Evolutionary conservation across 2,797 vertebrate genomes (phyloP).

Genomic region (Labeo calbasu): DNA sequence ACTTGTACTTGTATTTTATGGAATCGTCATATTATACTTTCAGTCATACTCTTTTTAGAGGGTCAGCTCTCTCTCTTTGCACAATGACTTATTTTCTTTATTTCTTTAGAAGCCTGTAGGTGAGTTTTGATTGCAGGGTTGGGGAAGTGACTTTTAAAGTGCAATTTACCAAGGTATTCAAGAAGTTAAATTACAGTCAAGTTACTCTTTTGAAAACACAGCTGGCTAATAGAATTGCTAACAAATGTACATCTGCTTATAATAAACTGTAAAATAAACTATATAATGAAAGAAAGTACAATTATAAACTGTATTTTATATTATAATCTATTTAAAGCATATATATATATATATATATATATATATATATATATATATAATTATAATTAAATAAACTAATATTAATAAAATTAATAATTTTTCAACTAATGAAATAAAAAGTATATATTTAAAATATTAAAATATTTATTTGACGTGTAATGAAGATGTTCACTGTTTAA

Average conservation of each 20-base stretch:
- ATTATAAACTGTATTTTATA: not conserved
- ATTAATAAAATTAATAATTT: not conserved
- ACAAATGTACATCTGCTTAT: not conserved
- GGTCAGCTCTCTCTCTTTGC: not conserved
- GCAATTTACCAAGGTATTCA: not conserved
- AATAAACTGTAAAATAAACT: too few species aligned
- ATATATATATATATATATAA: too few species aligned
- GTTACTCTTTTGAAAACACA: not conserved
- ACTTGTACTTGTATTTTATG: conserved; percentile 17
- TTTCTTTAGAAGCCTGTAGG: not conserved
- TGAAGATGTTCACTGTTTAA: not conserved
- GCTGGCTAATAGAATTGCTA: not conserved
- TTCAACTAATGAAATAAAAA: not conserved
- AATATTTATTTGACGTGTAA: not conserved
- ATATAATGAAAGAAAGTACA: not conserved
- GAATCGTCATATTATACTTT: conserved; percentile 4
- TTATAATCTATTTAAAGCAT: not conserved
- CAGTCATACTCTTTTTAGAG: conserved; percentile 3
- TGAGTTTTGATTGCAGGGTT: not conserved
- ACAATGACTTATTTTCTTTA: conserved; percentile 6
- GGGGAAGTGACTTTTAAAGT: not conserved
- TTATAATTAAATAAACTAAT: not conserved
- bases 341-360: too few species aligned
- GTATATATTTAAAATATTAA: not conserved
- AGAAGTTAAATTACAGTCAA: not conserved